A percentile compares a stretch with the other conserved stretches of the same genome.
phyloP scores from a whole-genome alignment of 1,140 invertebrate species.

The Campoletis sonorensis region DNA sequence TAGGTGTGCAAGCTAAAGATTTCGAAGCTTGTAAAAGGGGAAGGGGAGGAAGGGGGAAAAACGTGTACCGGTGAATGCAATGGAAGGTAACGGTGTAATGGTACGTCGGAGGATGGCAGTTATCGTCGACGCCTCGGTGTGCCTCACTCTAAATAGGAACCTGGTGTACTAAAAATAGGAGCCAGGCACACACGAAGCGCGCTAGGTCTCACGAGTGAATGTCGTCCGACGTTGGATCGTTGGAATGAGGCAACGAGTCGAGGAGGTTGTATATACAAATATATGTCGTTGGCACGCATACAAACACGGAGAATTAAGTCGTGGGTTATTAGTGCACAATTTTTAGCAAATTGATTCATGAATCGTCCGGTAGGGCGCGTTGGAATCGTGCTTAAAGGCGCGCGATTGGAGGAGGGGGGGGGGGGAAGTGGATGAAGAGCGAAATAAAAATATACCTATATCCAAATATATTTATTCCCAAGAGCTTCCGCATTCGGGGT shows the following conservation, averaged over 20 bases:
- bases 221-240: slow-evolving; percentile 7
- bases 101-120: neutral
- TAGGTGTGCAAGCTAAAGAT: neutral
- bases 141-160: slow-evolving; percentile 29
- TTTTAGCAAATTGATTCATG: neutral
- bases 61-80: neutral
- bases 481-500: neutral
- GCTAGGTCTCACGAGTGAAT: slow-evolving; percentile 20
- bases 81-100: neutral
- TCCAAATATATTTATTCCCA: neutral
- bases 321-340: neutral
- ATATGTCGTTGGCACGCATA: neutral
- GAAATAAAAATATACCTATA: neutral
- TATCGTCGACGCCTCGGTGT: slow-evolving; percentile 35
- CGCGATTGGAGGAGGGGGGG: neutral
- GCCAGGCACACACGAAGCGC: slow-evolving; percentile 45
- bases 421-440: neutral
- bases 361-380: neutral
- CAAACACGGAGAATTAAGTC: neutral
- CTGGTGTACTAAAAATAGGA: slow-evolving; percentile 47
- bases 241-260: slow-evolving; percentile 14
- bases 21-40: neutral
- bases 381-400: neutral
- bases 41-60: neutral
- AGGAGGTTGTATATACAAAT: neutral